Evolutionary conservation across 2,888 invertebrate genomes (phyloP).

Genomic region (Xylophagus ater): DNA sequence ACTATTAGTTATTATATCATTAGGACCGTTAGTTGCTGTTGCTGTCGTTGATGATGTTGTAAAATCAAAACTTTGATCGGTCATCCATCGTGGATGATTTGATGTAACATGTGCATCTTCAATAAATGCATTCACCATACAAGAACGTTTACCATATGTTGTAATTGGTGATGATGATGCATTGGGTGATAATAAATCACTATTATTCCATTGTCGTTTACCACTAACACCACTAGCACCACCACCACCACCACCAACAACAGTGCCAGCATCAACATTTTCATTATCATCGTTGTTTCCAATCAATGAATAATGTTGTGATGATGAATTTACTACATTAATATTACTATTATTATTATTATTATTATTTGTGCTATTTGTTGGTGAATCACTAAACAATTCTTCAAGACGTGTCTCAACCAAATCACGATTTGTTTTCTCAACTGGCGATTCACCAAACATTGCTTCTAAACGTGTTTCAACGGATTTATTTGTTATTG

Average conservation of each 20-base stretch:
- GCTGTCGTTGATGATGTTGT: slow-evolving; percentile 3
- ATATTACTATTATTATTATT: neutral
- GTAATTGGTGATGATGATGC: slow-evolving; percentile 17
- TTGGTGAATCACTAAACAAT: slow-evolving; percentile 30
- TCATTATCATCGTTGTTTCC: no score
- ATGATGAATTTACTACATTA: slow-evolving; percentile 1
- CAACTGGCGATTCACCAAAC: slow-evolving; percentile 37
- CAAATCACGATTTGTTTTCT: slow-evolving; percentile 25
- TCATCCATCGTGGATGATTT: slow-evolving; percentile 14
- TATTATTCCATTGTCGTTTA: slow-evolving; percentile 17
- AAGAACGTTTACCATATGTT: slow-evolving; percentile 17
- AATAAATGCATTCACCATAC: slow-evolving; percentile 15
- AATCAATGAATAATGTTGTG: slow-evolving; percentile 14
- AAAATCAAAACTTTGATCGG: slow-evolving; percentile 11
- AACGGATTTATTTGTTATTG: slow-evolving; percentile 34
- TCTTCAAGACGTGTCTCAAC: slow-evolving; percentile 36
- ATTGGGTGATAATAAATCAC: slow-evolving; percentile 18
- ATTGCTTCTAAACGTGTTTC: slow-evolving; percentile 38
- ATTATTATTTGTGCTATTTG: no score
- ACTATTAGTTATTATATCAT: neutral
- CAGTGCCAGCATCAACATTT: no score
- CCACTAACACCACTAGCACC: slow-evolving; percentile 9
- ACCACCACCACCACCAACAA: slow-evolving; percentile 5
- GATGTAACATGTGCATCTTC: slow-evolving; percentile 16
- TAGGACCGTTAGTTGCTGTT: neutral